These are phyloP conservation scores for Venustoraphidia nigricollis DNA, from an alignment of 2,888 invertebrate species.

Conservation along the genomic window DNA sequence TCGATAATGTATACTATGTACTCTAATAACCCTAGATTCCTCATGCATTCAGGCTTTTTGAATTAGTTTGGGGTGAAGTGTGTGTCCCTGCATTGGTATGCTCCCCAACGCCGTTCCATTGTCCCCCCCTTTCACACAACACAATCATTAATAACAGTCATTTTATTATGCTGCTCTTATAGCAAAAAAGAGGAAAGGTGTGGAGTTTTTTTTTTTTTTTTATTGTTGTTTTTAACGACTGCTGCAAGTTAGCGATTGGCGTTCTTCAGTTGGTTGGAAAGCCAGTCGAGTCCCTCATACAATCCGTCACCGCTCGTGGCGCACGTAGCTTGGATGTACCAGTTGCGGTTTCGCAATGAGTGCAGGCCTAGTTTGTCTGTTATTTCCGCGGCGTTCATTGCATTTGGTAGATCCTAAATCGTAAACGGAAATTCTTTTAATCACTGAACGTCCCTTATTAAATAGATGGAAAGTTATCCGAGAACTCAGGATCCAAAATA, in stretches of 20 bases:
- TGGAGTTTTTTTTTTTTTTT: constrained; percentile 1
- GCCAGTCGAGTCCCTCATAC: constrained; percentile 99
- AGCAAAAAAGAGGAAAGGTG: constrained; percentile 4
- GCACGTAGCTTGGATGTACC: constrained; percentile 96
- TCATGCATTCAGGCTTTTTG: no score
- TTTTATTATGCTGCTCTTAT: neutral
- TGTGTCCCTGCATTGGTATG: no score
- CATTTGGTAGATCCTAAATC: constrained; percentile 92
- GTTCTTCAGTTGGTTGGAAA: constrained; percentile 98
- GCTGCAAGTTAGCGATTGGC: constrained; percentile 67
- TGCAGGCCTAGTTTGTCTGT: constrained; percentile 98
- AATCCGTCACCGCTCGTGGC: constrained; percentile 98
- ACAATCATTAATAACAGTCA: constrained; percentile 4
- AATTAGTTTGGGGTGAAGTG: no score
- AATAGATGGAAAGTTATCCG: no score
- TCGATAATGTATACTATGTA: no score
- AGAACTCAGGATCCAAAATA: no score
- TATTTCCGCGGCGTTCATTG: constrained; percentile 99
- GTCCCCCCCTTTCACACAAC: constrained; percentile 2
- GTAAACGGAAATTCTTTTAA: constrained; percentile 11
- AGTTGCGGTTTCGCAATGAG: constrained; percentile 93
- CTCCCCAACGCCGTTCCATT: no score
- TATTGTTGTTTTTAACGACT: neutral
- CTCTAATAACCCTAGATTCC: no score
- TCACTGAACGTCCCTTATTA: no score